Evolutionary conservation across 2,113 vertebrate genomes (phyloP).

Genomic region (Odocoileus virginianus): DNA sequence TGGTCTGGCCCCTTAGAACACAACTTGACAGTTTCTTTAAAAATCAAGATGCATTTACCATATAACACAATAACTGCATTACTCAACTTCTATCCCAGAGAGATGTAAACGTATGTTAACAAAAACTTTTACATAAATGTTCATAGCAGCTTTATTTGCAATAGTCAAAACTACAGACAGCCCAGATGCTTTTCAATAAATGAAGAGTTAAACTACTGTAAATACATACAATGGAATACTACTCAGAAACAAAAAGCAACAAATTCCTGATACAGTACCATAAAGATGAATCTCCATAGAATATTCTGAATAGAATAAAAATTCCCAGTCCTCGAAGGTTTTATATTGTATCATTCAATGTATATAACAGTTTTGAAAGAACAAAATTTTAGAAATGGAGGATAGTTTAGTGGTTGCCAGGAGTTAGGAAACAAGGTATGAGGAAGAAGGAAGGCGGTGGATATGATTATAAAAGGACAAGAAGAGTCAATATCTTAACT

Average conservation of each 20-base stretch:
- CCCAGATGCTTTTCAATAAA: background rate
- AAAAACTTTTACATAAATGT: background rate
- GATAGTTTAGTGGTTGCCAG: background rate
- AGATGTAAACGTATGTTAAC: background rate
- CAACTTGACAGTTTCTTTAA: background rate
- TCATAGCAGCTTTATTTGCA: background rate
- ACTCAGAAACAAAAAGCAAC: background rate
- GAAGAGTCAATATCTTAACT: background rate
- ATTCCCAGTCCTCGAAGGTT: background rate
- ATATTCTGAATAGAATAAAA: background rate
- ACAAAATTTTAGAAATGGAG: background rate
- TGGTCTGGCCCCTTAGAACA: background rate
- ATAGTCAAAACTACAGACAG: background rate
- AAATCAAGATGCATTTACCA: background rate
- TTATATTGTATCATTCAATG: background rate
- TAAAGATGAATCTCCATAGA: background rate
- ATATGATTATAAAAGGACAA: background rate
- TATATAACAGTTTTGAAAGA: background rate
- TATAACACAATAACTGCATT: background rate
- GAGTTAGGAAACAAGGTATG: background rate
- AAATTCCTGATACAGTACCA: background rate
- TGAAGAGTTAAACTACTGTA: background rate
- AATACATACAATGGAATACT: background rate
- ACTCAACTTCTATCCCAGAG: background rate
- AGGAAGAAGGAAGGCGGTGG: background rate